phyloP scores from a whole-genome alignment of 2,888 invertebrate genomes.

The Perizoma affinitatum region DNA sequence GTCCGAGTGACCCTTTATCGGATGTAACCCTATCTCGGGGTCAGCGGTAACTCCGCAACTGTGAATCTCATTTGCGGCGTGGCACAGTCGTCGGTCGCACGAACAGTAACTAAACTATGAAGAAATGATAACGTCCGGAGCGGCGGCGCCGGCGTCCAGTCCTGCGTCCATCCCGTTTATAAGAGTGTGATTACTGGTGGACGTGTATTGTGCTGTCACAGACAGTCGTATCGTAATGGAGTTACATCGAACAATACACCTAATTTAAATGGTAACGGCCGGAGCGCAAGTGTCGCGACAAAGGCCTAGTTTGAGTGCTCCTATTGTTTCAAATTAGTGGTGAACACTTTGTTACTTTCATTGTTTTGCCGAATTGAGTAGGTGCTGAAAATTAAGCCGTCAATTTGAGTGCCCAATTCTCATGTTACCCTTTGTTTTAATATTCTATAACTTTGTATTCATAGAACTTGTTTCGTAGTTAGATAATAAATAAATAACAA shows the following conservation, averaged over 20 bases:
- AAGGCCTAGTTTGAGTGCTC: conserved; percentile 24
- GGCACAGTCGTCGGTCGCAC: too few species aligned
- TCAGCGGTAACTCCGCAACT: too few species aligned
- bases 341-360: conserved; percentile 29
- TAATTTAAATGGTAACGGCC: conserved; percentile 35
- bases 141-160: too few species aligned
- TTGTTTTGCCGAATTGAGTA: conserved; percentile 27
- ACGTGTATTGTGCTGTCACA: too few species aligned
- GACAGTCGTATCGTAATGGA: conserved; percentile 23
- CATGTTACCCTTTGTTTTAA: conserved; percentile 25
- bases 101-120: too few species aligned
- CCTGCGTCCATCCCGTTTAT: too few species aligned
- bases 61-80: too few species aligned
- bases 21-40: neutral
- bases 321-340: conserved; percentile 35
- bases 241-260: conserved; percentile 38
- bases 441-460: conserved; percentile 7
- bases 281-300: conserved; percentile 29
- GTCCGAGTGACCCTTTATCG: conserved; percentile 1
- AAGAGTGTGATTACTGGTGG: too few species aligned
- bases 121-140: too few species aligned
- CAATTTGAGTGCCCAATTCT: conserved; percentile 20
- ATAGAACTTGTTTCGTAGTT: conserved; percentile 16
- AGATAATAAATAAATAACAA: conserved; percentile 18
- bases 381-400: conserved; percentile 6